These are phyloP conservation scores for Columba janthina DNA, from an alignment of 2,113 vertebrate species.

Conservation along the genomic window DNA sequence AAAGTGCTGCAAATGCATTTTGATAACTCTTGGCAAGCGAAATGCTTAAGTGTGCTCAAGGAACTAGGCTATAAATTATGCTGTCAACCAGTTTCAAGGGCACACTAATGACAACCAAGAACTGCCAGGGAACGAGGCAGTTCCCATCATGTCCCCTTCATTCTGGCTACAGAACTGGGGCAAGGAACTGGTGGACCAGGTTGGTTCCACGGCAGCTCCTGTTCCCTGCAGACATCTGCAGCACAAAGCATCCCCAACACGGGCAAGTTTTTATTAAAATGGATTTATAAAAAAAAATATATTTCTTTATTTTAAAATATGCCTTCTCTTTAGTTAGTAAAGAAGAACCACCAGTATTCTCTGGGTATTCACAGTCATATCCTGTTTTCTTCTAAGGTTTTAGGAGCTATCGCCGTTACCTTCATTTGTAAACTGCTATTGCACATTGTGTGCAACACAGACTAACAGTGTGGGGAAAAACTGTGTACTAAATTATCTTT, in stretches of 20 bases:
- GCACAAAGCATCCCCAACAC: background rate
- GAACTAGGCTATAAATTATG: conserved; percentile 13
- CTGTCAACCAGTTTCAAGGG: conserved; percentile 35
- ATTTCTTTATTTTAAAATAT: background rate
- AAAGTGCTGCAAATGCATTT: conserved; percentile 25
- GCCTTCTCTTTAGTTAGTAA: background rate
- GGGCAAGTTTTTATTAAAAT: background rate
- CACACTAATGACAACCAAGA: background rate
- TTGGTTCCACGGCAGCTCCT: background rate
- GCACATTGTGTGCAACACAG: fast-evolving
- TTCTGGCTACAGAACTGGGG: background rate
- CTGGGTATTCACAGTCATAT: background rate
- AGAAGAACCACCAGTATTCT: background rate
- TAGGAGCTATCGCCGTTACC: background rate
- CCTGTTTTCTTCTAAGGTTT: background rate
- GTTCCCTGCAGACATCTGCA: background rate
- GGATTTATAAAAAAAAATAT: background rate
- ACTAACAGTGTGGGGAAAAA: background rate
- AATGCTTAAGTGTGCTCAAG: background rate
- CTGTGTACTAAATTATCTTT: background rate
- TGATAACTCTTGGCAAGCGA: conserved; percentile 20
- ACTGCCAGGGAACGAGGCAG: conserved; percentile 2
- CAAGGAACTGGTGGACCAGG: background rate
- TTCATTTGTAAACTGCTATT: background rate
- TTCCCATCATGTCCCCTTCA: background rate